Evolutionary conservation across 2,888 invertebrate species (phyloP), one percentile per base, ranked within the genome.

Genomic region (Luperina testacea): DNA sequence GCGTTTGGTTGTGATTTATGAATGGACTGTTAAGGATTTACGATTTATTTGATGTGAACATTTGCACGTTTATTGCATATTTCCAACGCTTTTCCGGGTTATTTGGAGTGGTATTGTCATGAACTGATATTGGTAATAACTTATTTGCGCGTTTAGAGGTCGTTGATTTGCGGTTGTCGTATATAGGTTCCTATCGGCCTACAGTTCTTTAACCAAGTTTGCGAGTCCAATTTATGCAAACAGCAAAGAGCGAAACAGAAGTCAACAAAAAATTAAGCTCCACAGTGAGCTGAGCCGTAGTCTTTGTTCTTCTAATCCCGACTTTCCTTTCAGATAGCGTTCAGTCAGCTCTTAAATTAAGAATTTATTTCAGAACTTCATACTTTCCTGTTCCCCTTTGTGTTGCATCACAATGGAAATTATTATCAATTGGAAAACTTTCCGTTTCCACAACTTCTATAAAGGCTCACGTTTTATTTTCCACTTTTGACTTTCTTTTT

Each of bases 351-450:
- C 94, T 95, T 95, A 96, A 95, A 95, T 96, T 95, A 95, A 95
- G 95, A 96, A 96, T 95, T 96, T 95, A 96, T 96, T 96, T 95
- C 95, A 92, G 91, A 96, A 95, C 95, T 96, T 95, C 94, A 95
- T 95, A 95, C 95, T 95, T 95, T 94, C 90, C 94, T 93, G 94
- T 93, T 94, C 93, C 89, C 94, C 93, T 94, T 96, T 96, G 95
- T 96, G 94, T 94, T 95, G 95, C 94, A 94, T 94, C 94, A 95
- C 95, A 95, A 96, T 95, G 94, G 94, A 95, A 96, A 95, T 95
- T 96, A 95, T 96, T 96, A 95, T 95, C 95, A 95, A 95, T 96
- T 95, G 95, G 95, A 95, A 95, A 95, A 96, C 94, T 96, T 96
- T 94, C 91, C 92, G 93, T 94, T 94, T 92, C 92, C 93, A 92